Conservation (phyloP, 2,113 vertebrate species). For the Microcebus tavaratra region DNA sequence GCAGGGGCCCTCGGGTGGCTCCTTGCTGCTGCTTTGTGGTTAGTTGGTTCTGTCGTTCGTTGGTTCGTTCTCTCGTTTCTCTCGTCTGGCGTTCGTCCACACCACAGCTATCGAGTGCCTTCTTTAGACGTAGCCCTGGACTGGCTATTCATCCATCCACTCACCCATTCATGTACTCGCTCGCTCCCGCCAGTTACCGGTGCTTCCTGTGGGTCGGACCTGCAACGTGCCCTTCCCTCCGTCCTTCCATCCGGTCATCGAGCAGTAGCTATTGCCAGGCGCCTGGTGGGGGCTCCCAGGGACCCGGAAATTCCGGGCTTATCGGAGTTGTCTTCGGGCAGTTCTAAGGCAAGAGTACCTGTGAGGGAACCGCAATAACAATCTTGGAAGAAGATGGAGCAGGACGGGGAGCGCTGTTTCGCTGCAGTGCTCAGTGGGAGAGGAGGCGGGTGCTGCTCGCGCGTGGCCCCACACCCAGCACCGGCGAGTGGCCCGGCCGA, state of each 20-base stretch:
- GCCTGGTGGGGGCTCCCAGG: not conserved
- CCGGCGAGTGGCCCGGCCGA: not conserved
- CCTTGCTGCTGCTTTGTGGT: not conserved
- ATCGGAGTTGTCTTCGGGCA: not conserved
- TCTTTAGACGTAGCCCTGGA: not conserved
- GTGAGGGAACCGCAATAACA: not conserved
- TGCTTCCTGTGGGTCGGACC: not conserved
- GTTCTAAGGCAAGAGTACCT: not conserved
- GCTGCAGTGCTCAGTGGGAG: accelerated
- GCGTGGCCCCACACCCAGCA: accelerated
- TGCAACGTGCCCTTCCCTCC: no score
- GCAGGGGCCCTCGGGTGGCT: not conserved
- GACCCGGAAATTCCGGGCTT: not conserved
- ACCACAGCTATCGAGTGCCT: not conserved
- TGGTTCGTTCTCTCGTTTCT: not conserved
- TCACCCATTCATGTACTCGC: no score
- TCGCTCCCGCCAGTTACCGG: not conserved
- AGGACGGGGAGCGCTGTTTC: accelerated
- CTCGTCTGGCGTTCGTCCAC: not conserved
- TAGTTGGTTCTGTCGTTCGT: not conserved
- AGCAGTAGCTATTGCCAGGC: not conserved
- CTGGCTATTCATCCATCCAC: not conserved
- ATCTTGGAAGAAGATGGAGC: not conserved
- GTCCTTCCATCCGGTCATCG: not conserved
- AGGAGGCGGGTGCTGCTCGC: accelerated